phyloP scores from a whole-genome alignment of 2,113 vertebrate genomes.

The Gopherus flavomarginatus region DNA sequence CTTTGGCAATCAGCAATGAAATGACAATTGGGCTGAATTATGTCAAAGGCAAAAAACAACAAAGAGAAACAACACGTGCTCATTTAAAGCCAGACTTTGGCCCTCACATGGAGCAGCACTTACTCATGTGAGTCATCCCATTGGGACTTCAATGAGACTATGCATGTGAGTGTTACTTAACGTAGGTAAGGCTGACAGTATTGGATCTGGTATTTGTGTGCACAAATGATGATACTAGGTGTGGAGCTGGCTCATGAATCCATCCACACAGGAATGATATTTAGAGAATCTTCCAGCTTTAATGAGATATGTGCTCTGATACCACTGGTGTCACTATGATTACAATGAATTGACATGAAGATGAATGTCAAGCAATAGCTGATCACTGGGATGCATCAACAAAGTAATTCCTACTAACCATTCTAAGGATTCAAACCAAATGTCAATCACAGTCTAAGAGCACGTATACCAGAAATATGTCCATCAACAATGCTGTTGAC shows the following conservation, averaged over 20 bases:
- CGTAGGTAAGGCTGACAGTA: conserved; percentile 54
- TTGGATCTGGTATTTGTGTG: conserved; percentile 39
- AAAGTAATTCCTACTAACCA: conserved; percentile 28
- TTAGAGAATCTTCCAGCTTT: conserved; percentile 3
- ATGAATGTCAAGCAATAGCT: conserved; percentile 5
- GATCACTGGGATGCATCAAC: conserved; percentile 12
- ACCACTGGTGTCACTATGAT: background rate
- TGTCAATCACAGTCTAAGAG: background rate
- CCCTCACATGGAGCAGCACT: background rate
- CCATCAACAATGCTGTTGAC: conserved; percentile 42
- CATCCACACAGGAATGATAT: conserved; percentile 31
- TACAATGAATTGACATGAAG: background rate
- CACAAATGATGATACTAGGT: conserved; percentile 39
- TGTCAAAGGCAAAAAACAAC: background rate
- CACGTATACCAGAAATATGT: conserved; percentile 35
- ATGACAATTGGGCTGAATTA: background rate
- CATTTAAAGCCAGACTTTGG: conserved; percentile 12
- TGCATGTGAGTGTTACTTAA: conserved; percentile 54
- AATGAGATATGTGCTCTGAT: background rate
- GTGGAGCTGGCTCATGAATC: conserved; percentile 37
- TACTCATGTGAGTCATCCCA: conserved; percentile 24
- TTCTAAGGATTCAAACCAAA: conserved; percentile 42
- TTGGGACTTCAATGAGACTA: conserved; percentile 34
- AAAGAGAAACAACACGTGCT: background rate
- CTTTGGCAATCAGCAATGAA: background rate